Percentiles rank a stretch among this genome's conserved stretches.
Evolutionary conservation across 2,113 vertebrate genomes (phyloP).

Genomic region (Hydrochoerus hydrochaeris): DNA sequence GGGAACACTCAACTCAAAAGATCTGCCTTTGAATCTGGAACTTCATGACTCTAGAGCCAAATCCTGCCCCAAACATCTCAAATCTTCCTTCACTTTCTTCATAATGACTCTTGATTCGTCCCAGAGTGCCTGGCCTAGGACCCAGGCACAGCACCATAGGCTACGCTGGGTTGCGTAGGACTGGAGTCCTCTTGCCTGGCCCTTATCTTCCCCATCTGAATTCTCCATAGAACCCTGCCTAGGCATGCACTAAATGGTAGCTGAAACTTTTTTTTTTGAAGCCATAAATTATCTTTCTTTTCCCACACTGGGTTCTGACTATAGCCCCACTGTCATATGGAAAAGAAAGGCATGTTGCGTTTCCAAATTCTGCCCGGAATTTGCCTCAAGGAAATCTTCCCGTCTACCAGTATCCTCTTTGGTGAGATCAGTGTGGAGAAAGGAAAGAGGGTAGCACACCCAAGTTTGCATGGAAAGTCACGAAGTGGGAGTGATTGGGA

Average conservation of each 20-base stretch:
- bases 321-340: background rate
- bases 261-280: background rate
- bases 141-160: background rate
- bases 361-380: background rate
- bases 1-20: background rate
- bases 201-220: background rate
- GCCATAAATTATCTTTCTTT: background rate
- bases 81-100: background rate
- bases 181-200: background rate
- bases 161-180: background rate
- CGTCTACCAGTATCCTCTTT: background rate
- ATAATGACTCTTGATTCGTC: background rate
- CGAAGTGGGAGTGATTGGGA: accelerated
- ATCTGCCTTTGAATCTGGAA: background rate
- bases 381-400: background rate
- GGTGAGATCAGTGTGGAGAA: background rate
- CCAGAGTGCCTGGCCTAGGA: background rate
- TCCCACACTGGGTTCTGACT: background rate
- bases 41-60: background rate
- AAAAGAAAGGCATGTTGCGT: background rate
- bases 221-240: background rate
- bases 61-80: background rate
- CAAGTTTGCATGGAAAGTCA: background rate
- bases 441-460: background rate
- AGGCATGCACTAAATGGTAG: background rate